Percentiles rank a stretch among this genome's conserved stretches.
These are phyloP conservation scores for Campoplex capitator DNA, from an alignment of 2,888 invertebrate genomes.

Conservation along the genomic window DNA sequence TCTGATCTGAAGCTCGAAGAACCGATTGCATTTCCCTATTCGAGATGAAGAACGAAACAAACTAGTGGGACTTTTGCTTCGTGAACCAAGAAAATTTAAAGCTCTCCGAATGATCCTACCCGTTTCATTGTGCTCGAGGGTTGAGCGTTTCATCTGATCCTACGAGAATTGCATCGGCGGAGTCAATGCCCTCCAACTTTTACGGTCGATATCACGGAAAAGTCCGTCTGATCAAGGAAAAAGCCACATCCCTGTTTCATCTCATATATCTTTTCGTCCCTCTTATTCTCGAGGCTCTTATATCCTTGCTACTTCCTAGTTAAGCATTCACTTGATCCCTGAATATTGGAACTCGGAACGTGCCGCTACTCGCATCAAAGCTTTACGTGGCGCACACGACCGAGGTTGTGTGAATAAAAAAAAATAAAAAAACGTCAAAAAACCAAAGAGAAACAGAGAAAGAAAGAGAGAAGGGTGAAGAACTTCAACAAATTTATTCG, in stretches of 20 bases:
- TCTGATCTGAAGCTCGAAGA: not conserved
- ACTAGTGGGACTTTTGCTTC: constrained; percentile 17
- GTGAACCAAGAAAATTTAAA: constrained; percentile 5
- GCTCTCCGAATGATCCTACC: not conserved
- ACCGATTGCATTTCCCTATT: not conserved
- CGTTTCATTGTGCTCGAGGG: constrained; percentile 17
- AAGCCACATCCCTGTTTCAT: constrained; percentile 41
- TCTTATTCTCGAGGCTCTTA: constrained; percentile 2
- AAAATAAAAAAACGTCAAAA: not conserved
- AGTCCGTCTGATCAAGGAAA: constrained; percentile 36
- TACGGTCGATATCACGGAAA: constrained; percentile 40
- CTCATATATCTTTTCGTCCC: constrained; percentile 17
- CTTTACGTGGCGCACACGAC: not conserved
- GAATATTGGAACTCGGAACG: constrained; percentile 54
- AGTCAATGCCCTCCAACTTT: constrained; percentile 38
- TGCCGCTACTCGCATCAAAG: not conserved
- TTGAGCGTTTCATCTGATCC: constrained; percentile 1
- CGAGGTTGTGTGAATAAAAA: not conserved
- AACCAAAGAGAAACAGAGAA: too few relatives aligned
- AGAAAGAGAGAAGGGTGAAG: not conserved
- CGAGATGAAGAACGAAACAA: constrained; percentile 6
- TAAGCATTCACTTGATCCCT: constrained; percentile 59
- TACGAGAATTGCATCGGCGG: constrained; percentile 16
- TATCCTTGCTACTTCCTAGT: constrained; percentile 34
- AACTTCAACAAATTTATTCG: constrained; percentile 45